Conservation (phyloP, 2,888 invertebrate species). For the Adelphocoris suturalis region DNA sequence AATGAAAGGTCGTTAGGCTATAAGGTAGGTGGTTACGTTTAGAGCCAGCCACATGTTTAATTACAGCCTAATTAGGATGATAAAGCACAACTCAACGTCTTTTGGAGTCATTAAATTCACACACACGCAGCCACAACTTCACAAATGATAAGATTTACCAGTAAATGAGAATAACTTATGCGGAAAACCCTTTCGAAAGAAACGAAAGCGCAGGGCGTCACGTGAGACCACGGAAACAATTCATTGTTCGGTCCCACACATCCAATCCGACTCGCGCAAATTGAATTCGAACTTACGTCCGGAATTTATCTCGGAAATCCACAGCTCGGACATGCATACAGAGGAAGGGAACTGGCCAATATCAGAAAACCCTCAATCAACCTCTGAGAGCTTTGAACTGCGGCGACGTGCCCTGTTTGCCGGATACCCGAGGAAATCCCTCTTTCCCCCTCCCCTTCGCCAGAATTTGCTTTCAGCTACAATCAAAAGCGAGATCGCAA, state of each 20-base stretch:
- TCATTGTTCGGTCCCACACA: background rate
- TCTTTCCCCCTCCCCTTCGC: background rate
- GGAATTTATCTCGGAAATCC: conserved; percentile 10
- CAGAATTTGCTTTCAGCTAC: background rate
- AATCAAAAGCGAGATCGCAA: background rate
- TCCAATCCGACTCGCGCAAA: conserved; percentile 34
- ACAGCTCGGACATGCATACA: conserved; percentile 37
- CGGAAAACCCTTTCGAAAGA: too few relatives aligned
- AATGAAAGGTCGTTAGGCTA: too few relatives aligned
- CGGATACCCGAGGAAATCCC: background rate
- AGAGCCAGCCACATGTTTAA: too few relatives aligned
- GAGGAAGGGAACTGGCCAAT: background rate
- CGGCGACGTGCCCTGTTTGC: conserved; percentile 39
- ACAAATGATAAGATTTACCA: too few relatives aligned
- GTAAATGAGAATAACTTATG: too few relatives aligned
- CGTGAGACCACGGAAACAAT: background rate
- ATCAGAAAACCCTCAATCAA: conserved; percentile 27
- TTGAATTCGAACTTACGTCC: conserved; percentile 5
- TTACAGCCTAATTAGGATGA: too few relatives aligned
- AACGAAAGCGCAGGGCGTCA: too few relatives aligned
- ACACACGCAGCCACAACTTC: too few relatives aligned
- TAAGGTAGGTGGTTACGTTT: too few relatives aligned
- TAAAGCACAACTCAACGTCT: too few relatives aligned
- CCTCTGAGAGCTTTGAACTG: conserved; percentile 13
- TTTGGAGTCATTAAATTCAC: too few relatives aligned